phyloP scores from a whole-genome alignment of 2,113 vertebrate genomes.

The Ctenomys sociabilis region DNA sequence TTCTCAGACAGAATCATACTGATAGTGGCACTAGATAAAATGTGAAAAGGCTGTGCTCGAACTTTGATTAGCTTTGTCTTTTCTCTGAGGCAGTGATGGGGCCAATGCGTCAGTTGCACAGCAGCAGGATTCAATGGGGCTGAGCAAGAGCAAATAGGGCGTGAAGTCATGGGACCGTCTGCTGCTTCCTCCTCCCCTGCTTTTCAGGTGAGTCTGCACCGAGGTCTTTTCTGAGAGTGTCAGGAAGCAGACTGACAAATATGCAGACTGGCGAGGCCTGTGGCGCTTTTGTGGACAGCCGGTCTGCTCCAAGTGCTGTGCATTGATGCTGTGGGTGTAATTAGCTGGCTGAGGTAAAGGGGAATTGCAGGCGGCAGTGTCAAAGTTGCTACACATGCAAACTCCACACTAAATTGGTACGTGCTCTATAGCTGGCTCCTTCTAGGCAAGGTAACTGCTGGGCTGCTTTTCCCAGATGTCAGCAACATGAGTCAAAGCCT shows the following conservation, averaged over 20 bases:
- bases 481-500: conserved; percentile 52
- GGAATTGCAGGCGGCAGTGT: neutral
- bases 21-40: neutral
- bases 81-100: rapidly evolving
- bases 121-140: neutral
- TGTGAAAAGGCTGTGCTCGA: neutral
- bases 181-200: no score
- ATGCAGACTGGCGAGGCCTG: neutral
- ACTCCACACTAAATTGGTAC: neutral
- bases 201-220: neutral
- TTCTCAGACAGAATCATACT: neutral
- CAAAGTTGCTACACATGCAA: neutral
- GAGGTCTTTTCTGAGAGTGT: neutral
- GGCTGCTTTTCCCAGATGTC: conserved; percentile 41
- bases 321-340: neutral
- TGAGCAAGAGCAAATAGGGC: neutral
- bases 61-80: neutral
- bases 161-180: rapidly evolving
- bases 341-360: neutral
- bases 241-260: neutral
- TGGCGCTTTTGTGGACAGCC: neutral
- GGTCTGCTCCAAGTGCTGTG: neutral
- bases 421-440: neutral
- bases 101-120: no score
- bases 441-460: conserved; percentile 8